These are phyloP conservation scores for Epinephelus awoara DNA, from an alignment of 2,797 vertebrate species.

Conservation along the genomic window DNA sequence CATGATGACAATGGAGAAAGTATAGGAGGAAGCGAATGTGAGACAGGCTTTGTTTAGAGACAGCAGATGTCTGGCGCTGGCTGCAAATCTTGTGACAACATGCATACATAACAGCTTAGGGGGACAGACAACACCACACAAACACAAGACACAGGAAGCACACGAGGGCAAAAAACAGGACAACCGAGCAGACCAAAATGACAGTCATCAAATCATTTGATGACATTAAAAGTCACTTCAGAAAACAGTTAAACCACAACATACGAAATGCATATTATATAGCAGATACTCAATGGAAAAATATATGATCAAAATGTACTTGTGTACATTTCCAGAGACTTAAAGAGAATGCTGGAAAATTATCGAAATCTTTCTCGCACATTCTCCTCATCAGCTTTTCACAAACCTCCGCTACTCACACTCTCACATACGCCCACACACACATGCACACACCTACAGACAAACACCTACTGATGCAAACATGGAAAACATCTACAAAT, in stretches of 20 bases:
- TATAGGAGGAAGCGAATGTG: constrained; percentile 28
- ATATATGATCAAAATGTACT: constrained; percentile 64
- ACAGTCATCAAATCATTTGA: constrained; percentile 51
- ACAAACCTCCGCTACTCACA: neutral
- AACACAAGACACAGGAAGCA: constrained; percentile 54
- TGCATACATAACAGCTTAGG: constrained; percentile 54
- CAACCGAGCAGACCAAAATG: constrained; percentile 39
- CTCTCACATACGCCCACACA: constrained; percentile 9
- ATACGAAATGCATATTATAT: constrained; percentile 55
- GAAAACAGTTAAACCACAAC: constrained; percentile 36
- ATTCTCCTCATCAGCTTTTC: constrained; percentile 13
- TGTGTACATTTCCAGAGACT: constrained; percentile 65
- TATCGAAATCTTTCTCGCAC: constrained; percentile 14
- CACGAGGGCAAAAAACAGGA: constrained; percentile 43
- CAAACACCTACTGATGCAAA: constrained; percentile 43
- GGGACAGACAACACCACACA: constrained; percentile 49
- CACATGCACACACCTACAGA: constrained; percentile 26
- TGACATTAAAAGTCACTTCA: constrained; percentile 46
- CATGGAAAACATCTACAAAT: constrained; percentile 41
- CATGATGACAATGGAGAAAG: constrained; percentile 35
- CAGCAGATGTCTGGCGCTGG: constrained; percentile 43
- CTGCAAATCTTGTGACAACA: constrained; percentile 49
- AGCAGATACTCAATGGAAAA: constrained; percentile 38
- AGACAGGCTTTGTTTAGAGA: constrained; percentile 37
- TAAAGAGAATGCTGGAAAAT: constrained; percentile 52